These are phyloP conservation scores for Crocuta crocuta DNA, from an alignment of 2,113 vertebrate genomes.

Conservation along the genomic window DNA sequence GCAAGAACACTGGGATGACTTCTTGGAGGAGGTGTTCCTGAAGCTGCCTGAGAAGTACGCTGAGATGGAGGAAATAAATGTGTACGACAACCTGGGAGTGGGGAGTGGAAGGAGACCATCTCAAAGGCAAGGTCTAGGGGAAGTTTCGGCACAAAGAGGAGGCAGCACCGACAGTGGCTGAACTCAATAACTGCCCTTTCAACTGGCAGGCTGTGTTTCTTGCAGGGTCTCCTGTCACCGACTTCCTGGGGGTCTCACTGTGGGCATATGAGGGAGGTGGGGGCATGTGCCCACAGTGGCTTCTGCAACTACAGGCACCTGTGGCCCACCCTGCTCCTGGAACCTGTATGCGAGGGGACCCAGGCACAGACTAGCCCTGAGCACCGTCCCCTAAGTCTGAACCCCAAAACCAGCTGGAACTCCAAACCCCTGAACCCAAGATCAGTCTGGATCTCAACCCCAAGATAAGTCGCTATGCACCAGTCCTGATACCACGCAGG, in stretches of 20 bases:
- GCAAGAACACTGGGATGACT: conserved; percentile 73
- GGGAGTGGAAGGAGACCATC: conserved; percentile 64
- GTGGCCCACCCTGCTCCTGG: conserved; percentile 59
- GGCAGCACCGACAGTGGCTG: conserved; percentile 46
- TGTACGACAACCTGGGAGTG: conserved; percentile 64
- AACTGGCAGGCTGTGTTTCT: conserved; percentile 66
- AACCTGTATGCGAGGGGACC: conserved; percentile 60
- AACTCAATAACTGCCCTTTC: conserved; percentile 72
- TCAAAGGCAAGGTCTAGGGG: conserved; percentile 76
- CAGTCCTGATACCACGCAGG: not conserved
- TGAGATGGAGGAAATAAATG: conserved; percentile 80
- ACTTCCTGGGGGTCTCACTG: conserved; percentile 73
- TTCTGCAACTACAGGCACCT: conserved; percentile 81
- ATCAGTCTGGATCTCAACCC: not conserved
- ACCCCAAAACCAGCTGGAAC: not conserved
- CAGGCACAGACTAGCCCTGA: not conserved
- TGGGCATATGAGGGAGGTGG: conserved; percentile 76
- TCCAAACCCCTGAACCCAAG: not conserved
- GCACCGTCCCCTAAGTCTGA: not conserved
- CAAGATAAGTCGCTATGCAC: not conserved
- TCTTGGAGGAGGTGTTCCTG: conserved; percentile 79
- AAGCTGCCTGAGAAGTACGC: conserved; percentile 80
- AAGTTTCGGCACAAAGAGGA: conserved; percentile 73
- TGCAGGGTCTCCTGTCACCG: conserved; percentile 64
- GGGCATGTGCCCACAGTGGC: conserved; percentile 66